Conservation (phyloP, 2,888 invertebrate species). For the Eurytoma californica region DNA sequence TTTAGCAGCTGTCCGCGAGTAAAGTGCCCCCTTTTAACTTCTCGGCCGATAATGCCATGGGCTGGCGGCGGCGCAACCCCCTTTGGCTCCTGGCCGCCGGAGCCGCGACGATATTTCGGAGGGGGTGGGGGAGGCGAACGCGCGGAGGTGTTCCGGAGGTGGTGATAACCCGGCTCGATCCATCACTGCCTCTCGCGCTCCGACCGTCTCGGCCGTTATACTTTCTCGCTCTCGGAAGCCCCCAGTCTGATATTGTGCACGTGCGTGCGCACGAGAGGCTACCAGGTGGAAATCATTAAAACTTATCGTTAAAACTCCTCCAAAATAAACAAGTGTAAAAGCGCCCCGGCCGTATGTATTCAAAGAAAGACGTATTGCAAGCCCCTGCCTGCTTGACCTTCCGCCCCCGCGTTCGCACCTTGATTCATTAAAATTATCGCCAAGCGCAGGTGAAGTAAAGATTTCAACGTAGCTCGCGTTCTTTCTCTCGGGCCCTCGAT, state of each 20-base stretch:
- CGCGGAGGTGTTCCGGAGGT: conserved; percentile 68
- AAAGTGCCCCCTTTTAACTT: conserved; percentile 66
- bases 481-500: background rate
- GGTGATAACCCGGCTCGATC: conserved; percentile 73
- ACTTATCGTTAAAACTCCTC: conserved; percentile 55
- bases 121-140: conserved; percentile 23
- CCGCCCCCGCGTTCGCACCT: conserved; percentile 18
- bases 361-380: conserved; percentile 38
- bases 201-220: conserved; percentile 11
- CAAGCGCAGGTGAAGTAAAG: conserved; percentile 13
- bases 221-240: conserved; percentile 17
- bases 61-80: conserved; percentile 17
- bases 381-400: conserved; percentile 3
- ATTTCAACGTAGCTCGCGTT: background rate
- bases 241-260: conserved; percentile 43
- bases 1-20: conserved; percentile 67
- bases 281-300: conserved; percentile 56
- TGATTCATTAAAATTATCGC: conserved; percentile 52
- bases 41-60: conserved; percentile 64
- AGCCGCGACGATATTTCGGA: conserved; percentile 25
- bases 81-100: background rate
- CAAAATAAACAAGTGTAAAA: conserved; percentile 51
- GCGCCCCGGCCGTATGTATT: conserved; percentile 38
- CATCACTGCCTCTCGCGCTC: conserved; percentile 69
- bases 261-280: conserved; percentile 35